Percentiles rank a stretch among this genome's conserved stretches.
Conservation (phyloP, 2,888 invertebrate genomes). For the Homarus gammarus region DNA sequence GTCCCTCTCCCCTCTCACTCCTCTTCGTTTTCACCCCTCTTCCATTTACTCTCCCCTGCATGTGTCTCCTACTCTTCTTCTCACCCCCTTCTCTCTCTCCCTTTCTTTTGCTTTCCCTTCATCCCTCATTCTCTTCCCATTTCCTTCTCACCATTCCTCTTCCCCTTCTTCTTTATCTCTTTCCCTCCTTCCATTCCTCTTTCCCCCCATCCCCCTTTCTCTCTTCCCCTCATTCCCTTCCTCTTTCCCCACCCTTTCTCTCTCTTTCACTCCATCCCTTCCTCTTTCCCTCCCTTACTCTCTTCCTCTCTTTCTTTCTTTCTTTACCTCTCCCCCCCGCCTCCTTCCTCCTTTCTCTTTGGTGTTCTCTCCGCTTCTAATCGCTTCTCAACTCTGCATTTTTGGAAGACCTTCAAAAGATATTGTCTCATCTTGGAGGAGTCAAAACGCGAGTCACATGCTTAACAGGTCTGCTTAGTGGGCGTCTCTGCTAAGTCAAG, state of each 20-base stretch:
- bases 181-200: background rate
- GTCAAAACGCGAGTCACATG: too few relatives aligned
- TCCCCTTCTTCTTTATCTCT: background rate
- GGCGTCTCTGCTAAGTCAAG: too few relatives aligned
- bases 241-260: background rate
- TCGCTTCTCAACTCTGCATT: too few relatives aligned
- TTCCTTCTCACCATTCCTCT: background rate
- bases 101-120: background rate
- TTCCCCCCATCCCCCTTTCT: background rate
- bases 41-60: too few relatives aligned
- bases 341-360: constrained; percentile 33
- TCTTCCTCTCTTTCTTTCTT: constrained; percentile 28
- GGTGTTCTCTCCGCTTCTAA: background rate
- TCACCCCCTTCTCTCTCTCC: too few relatives aligned
- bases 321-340: constrained; percentile 31
- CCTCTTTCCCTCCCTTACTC: background rate
- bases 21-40: too few relatives aligned
- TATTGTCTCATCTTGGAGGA: too few relatives aligned
- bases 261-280: background rate
- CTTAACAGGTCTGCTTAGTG: too few relatives aligned
- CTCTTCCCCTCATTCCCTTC: background rate
- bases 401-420: too few relatives aligned
- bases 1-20: too few relatives aligned
- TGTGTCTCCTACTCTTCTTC: too few relatives aligned
- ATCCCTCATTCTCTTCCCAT: background rate